phyloP scores from a whole-genome alignment of 2,797 vertebrate species.

The Etheostoma nigrum region DNA sequence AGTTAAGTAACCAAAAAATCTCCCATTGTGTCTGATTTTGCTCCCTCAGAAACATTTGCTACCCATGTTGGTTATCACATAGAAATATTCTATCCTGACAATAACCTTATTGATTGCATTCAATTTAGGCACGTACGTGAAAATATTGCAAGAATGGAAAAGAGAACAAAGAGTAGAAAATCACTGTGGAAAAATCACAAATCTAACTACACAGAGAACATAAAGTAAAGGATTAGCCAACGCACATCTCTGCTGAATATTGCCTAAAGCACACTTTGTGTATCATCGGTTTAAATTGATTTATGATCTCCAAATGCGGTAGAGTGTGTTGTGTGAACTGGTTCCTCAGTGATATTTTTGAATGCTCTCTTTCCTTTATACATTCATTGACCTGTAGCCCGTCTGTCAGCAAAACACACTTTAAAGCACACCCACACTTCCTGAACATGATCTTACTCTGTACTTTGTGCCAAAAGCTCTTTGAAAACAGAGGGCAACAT shows the following conservation, averaged over 20 bases:
- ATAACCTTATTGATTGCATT: background rate
- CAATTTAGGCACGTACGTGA: background rate
- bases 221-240: conserved; percentile 42
- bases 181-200: conserved; percentile 19
- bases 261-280: conserved; percentile 52
- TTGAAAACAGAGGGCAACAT: conserved; percentile 30
- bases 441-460: conserved; percentile 48
- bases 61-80: background rate
- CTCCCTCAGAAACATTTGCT: background rate
- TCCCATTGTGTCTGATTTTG: background rate
- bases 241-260: conserved; percentile 41
- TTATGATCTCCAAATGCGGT: conserved; percentile 50
- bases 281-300: conserved; percentile 59
- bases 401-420: conserved; percentile 64
- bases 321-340: conserved; percentile 49
- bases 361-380: conserved; percentile 66
- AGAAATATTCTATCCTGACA: background rate
- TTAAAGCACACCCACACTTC: conserved; percentile 62
- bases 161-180: conserved; percentile 27
- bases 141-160: conserved; percentile 1
- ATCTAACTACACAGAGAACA: conserved; percentile 34
- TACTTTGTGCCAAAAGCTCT: conserved; percentile 69
- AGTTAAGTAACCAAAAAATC: conserved; percentile 28
- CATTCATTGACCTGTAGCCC: conserved; percentile 69
- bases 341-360: conserved; percentile 73